phyloP scores from a whole-genome alignment of 1,140 invertebrate species.

The Pomacea maculata region DNA sequence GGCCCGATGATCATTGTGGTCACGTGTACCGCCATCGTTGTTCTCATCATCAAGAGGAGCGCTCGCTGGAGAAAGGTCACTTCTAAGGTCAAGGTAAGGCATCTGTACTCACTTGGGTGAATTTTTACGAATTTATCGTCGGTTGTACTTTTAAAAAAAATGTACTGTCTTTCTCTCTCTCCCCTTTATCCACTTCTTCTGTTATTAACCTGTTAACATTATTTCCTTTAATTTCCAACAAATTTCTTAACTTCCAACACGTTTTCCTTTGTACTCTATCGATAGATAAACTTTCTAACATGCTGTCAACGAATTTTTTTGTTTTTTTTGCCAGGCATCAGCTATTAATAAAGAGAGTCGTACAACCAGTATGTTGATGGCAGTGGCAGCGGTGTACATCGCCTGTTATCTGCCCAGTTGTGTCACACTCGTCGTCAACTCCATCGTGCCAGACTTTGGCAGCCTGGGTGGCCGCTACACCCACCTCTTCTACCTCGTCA shows the following conservation, averaged over 20 bases:
- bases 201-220: too few species aligned
- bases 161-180: too few species aligned
- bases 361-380: conserved; percentile 35
- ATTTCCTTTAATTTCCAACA: too few species aligned
- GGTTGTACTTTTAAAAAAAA: too few species aligned
- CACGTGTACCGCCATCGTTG: conserved; percentile 31
- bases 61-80: conserved; percentile 18
- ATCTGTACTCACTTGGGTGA: too few species aligned
- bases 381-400: conserved; percentile 31
- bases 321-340: too few species aligned
- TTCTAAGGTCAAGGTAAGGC: background rate
- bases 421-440: conserved; percentile 18
- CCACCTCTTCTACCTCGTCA: conserved; percentile 37
- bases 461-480: conserved; percentile 29
- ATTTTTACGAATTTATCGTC: too few species aligned
- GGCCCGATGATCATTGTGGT: conserved; percentile 29
- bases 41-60: conserved; percentile 26
- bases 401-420: conserved; percentile 35
- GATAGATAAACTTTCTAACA: too few species aligned
- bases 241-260: too few species aligned
- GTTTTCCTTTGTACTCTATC: too few species aligned
- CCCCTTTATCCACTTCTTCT: too few species aligned
- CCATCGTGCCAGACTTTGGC: conserved; percentile 21
- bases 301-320: too few species aligned
- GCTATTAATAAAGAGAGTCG: conserved; percentile 16